These are phyloP conservation scores for Laticauda colubrina DNA, from an alignment of 2,113 vertebrate genomes.

Conservation along the genomic window DNA sequence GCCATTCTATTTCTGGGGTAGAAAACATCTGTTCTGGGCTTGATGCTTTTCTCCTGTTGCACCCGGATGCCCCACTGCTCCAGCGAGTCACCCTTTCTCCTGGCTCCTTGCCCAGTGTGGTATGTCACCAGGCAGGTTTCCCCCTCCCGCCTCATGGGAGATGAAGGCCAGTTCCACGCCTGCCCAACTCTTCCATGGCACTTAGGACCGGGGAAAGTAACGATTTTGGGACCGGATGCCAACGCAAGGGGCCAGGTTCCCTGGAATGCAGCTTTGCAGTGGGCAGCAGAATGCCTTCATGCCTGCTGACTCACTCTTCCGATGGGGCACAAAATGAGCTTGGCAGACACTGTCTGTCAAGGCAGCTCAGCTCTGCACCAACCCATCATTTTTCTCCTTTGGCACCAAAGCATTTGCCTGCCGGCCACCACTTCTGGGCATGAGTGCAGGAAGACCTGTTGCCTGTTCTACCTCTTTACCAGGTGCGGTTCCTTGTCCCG, in stretches of 20 bases:
- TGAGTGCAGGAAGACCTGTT: neutral
- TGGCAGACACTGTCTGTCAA: neutral
- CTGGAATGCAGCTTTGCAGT: neutral
- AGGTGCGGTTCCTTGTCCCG: too few species aligned
- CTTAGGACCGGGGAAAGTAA: neutral
- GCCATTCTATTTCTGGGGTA: accelerated
- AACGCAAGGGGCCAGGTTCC: neutral
- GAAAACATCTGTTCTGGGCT: neutral
- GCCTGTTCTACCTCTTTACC: neutral
- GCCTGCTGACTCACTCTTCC: too few species aligned
- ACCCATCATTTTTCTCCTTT: neutral
- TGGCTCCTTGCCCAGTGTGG: neutral
- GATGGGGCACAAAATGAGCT: neutral
- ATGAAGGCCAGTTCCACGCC: neutral
- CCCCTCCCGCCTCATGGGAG: neutral
- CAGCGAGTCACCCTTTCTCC: neutral
- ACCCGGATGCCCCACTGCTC: neutral
- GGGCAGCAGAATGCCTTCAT: neutral
- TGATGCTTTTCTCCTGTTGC: neutral
- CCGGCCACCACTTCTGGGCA: too few species aligned
- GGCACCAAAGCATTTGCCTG: neutral
- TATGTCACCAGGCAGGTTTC: neutral
- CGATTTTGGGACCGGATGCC: neutral
- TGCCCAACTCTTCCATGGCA: neutral
- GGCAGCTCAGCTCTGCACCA: neutral